These are phyloP conservation scores for Machimus atricapillus DNA, from an alignment of 2,888 invertebrate genomes.

Conservation along the genomic window DNA sequence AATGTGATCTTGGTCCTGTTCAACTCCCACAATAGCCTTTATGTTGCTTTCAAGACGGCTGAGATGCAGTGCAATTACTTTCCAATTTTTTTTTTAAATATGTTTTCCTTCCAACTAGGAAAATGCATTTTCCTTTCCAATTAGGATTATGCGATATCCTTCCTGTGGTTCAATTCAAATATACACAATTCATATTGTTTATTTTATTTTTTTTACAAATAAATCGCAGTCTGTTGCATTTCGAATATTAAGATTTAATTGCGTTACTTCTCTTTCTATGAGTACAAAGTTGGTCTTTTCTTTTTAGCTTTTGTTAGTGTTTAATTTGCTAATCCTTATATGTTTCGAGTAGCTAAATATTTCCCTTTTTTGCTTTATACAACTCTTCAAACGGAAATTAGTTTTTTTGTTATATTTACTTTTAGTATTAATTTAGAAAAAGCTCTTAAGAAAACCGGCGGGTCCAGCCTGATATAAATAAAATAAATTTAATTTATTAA, in stretches of 20 bases:
- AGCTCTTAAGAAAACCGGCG: slow-evolving; percentile 93
- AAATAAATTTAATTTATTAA: background rate
- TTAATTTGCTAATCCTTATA: slow-evolving; percentile 20
- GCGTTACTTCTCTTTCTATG: slow-evolving; percentile 16
- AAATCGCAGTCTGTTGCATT: slow-evolving; percentile 30
- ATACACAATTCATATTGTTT: background rate
- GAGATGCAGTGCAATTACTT: background rate
- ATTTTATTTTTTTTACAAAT: background rate
- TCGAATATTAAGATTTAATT: slow-evolving; percentile 5
- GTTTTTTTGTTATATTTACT: slow-evolving; percentile 17
- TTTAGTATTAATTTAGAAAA: slow-evolving; percentile 73
- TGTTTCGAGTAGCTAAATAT: slow-evolving; percentile 8
- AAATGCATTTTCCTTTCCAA: background rate
- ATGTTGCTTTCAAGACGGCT: background rate
- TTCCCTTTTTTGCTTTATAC: background rate
- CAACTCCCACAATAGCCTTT: background rate
- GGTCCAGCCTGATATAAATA: slow-evolving; percentile 76
- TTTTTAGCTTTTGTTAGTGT: slow-evolving; percentile 16
- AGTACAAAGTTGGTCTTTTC: slow-evolving; percentile 38
- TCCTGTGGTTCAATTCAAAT: background rate
- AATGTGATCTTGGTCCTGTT: slow-evolving; percentile 10
- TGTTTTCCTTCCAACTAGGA: background rate
- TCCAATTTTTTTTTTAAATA: background rate
- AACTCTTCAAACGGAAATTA: background rate
- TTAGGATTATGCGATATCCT: background rate